These are phyloP conservation scores for Polyommatus icarus DNA, from an alignment of 2,888 invertebrate species.

Conservation along the genomic window DNA sequence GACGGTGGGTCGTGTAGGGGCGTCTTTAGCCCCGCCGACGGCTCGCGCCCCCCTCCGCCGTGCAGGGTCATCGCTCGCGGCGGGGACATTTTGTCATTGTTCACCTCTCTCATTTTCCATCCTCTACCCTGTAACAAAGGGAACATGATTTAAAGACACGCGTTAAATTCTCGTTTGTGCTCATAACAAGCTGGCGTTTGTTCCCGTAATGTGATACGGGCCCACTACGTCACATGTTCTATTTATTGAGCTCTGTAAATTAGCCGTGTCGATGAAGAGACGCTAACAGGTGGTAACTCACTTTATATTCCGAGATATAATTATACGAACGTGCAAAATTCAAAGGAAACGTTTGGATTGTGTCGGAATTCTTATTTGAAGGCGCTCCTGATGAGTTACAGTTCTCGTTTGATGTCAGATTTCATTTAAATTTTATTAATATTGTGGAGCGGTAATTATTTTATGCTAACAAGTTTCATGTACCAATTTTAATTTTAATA, in stretches of 20 bases:
- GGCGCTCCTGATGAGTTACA: background rate
- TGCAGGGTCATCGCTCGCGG: conserved; percentile 73
- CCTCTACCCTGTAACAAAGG: conserved; percentile 72
- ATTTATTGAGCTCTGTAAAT: conserved; percentile 25
- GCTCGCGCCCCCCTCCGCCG: conserved; percentile 60
- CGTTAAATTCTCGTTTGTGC: conserved; percentile 21
- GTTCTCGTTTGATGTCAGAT: conserved; percentile 9
- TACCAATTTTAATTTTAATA: background rate
- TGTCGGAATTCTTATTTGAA: background rate
- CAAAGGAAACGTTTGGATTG: background rate
- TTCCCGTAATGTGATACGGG: background rate
- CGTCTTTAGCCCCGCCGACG: conserved; percentile 57
- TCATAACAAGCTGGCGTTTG: conserved; percentile 23
- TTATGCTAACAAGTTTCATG: background rate
- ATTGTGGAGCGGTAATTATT: background rate
- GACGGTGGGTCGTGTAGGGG: conserved; percentile 51
- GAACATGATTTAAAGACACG: conserved; percentile 33
- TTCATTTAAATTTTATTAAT: conserved; percentile 6
- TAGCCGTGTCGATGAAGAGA: conserved; percentile 21
- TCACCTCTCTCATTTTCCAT: conserved; percentile 73
- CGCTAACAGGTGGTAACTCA: conserved; percentile 25
- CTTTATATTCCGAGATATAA: background rate
- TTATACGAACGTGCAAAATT: conserved; percentile 6
- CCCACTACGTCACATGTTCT: conserved; percentile 13
- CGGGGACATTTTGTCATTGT: conserved; percentile 77